Percentiles rank a stretch among this genome's conserved stretches.
Evolutionary conservation across 2,888 invertebrate species (phyloP).

Genomic region (Eutolmus rufibarbis): DNA sequence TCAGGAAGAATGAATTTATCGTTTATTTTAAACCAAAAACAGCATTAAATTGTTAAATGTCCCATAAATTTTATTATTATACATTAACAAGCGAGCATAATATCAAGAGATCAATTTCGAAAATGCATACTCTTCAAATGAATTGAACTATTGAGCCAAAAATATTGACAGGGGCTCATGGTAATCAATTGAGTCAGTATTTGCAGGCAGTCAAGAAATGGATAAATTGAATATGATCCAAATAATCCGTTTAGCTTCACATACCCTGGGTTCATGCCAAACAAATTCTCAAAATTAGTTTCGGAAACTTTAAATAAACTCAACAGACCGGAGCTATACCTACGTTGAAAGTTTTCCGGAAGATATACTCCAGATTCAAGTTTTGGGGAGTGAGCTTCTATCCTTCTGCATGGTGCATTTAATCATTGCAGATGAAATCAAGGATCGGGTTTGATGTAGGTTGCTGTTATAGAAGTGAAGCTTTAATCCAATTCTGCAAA

Average conservation of each 20-base stretch:
- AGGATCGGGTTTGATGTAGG: neutral
- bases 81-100: neutral
- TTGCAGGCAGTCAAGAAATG: neutral
- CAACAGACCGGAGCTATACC: neutral
- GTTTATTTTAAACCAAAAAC: too few species aligned
- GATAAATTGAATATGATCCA: neutral
- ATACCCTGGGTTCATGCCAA: neutral
- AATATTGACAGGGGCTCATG: neutral
- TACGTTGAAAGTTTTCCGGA: neutral
- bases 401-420: neutral
- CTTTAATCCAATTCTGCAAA: neutral
- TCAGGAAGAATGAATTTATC: too few species aligned
- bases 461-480: neutral
- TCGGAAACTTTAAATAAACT: neutral
- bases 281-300: neutral
- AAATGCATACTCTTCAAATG: neutral
- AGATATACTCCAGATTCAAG: neutral
- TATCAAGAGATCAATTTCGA: neutral
- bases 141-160: neutral
- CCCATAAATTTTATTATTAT: too few species aligned
- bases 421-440: neutral
- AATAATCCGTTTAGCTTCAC: neutral
- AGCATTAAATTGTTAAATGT: too few species aligned
- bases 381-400: neutral
- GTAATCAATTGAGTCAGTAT: neutral